phyloP scores from a whole-genome alignment of 2,888 invertebrate genomes.

The Nemoura dubitans region DNA sequence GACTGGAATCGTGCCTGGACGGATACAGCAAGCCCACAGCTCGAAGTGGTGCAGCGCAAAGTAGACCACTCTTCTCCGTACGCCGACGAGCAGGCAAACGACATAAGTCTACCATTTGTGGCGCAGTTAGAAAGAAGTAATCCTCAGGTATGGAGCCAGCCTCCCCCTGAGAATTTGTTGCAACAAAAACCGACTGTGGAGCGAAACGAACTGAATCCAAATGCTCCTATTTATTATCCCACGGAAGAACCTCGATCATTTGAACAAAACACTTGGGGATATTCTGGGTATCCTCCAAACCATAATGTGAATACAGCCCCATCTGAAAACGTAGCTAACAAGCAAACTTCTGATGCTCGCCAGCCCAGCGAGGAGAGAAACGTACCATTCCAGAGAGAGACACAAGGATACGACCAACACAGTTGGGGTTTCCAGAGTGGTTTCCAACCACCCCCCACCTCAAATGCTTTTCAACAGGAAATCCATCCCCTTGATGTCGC shows the following conservation, averaged over 20 bases:
- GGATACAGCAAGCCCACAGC: neutral
- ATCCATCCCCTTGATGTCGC: neutral
- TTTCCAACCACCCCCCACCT: neutral
- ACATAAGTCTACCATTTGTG: neutral
- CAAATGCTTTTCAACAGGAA: neutral
- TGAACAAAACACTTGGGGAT: neutral
- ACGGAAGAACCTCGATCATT: neutral
- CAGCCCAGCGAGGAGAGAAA: neutral
- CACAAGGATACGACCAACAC: neutral
- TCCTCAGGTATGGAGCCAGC: neutral
- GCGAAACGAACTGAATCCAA: neutral
- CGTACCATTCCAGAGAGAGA: neutral
- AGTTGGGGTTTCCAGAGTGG: neutral
- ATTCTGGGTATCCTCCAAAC: neutral
- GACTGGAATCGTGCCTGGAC: neutral
- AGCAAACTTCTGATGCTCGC: neutral
- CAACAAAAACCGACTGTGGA: neutral
- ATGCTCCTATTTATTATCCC: neutral
- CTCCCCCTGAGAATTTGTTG: neutral
- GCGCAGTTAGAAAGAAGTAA: neutral
- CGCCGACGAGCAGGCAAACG: neutral
- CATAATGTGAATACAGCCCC: neutral
- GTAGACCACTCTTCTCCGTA: neutral
- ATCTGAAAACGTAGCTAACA: neutral
- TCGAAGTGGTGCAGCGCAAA: neutral